Conservation (phyloP, 1,140 invertebrate species). For the Drosophila serrata region DNA sequence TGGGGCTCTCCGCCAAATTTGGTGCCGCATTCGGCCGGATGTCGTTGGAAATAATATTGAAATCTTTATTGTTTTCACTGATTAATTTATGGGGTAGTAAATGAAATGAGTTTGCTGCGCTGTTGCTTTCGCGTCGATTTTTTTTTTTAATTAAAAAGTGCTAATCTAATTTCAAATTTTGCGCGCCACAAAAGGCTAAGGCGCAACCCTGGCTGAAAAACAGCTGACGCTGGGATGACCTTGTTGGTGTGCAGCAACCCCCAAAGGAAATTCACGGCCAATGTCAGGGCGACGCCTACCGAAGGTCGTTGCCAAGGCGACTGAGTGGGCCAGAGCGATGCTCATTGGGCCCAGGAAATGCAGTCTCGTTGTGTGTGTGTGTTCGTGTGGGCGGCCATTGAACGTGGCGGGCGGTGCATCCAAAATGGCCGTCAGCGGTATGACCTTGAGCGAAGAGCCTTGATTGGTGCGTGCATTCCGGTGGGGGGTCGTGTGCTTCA, state of each 20-base stretch:
- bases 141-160: constrained; percentile 20
- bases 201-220: constrained; percentile 42
- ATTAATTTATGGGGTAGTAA: constrained; percentile 64
- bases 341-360: constrained; percentile 77
- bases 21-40: constrained; percentile 62
- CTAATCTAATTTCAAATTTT: constrained; percentile 15
- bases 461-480: constrained; percentile 4
- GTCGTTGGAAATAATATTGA: constrained; percentile 67
- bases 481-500: neutral
- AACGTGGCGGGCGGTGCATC: constrained; percentile 53
- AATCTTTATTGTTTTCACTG: constrained; percentile 63
- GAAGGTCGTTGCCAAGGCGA: constrained; percentile 74
- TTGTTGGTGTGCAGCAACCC: constrained; percentile 64
- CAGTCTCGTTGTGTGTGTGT: constrained; percentile 39
- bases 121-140: neutral
- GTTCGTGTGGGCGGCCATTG: constrained; percentile 69
- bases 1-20: constrained; percentile 39
- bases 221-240: constrained; percentile 51
- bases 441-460: constrained; percentile 64
- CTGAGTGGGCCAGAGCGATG: constrained; percentile 54
- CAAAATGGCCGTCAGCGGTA: constrained; percentile 76
- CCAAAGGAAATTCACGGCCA: constrained; percentile 56
- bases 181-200: constrained; percentile 1
- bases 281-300: constrained; percentile 80
- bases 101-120: constrained; percentile 42